Percentiles rank a stretch among this genome's conserved stretches.
These are phyloP conservation scores for Sebastes diaconus DNA, from an alignment of 2,797 vertebrate species.

Conservation along the genomic window DNA sequence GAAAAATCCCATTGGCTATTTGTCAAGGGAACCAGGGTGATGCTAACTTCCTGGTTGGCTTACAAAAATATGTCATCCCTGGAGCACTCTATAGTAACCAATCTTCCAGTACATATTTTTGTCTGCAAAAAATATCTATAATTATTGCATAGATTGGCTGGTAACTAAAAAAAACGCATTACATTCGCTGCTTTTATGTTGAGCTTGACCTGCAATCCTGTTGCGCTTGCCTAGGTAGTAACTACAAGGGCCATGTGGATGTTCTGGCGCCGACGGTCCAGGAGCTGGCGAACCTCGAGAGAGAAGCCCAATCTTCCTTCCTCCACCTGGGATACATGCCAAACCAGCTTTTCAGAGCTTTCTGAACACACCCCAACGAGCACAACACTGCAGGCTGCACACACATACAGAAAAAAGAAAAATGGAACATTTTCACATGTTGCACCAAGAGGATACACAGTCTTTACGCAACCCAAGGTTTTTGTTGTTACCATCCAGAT, in stretches of 20 bases:
- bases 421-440: neutral
- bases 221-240: slow-evolving; percentile 83
- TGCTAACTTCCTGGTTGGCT: no score
- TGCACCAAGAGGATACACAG: neutral
- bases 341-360: slow-evolving; percentile 96
- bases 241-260: slow-evolving; percentile 96
- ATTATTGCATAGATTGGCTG: neutral
- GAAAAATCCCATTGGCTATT: no score
- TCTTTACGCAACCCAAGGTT: neutral
- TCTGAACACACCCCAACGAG: slow-evolving; percentile 77
- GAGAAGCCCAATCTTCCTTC: slow-evolving; percentile 96
- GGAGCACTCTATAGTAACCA: neutral
- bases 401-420: neutral
- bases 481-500: neutral
- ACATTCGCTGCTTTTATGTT: neutral
- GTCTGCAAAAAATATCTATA: neutral
- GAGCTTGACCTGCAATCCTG: neutral
- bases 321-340: slow-evolving; percentile 95
- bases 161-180: neutral
- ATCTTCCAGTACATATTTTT: neutral
- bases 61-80: no score
- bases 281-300: slow-evolving; percentile 94
- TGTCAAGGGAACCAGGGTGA: no score
- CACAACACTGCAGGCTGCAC: neutral
- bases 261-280: slow-evolving; percentile 94